A percentile compares a stretch with the other conserved stretches of the same genome.
Evolutionary conservation across 1,140 invertebrate species (phyloP).

Genomic region (Drosophila ananassae): DNA sequence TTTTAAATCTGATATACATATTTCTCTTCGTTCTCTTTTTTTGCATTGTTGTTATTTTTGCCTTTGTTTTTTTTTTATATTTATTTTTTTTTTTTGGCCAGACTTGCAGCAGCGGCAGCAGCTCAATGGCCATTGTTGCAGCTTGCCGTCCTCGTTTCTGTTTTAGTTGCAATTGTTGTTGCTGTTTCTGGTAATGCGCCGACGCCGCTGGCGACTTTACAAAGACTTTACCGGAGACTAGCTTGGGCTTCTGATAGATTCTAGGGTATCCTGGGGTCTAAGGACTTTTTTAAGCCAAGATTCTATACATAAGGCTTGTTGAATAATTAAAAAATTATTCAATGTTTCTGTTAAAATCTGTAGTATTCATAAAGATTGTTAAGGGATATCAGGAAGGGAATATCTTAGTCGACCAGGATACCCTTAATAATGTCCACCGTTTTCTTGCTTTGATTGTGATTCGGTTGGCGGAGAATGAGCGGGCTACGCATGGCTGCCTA

Average conservation of each 20-base stretch:
- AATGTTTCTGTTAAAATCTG: no score
- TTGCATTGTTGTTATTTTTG: constrained; percentile 62
- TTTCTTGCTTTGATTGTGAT: constrained; percentile 61
- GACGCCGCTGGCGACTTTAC: constrained; percentile 65
- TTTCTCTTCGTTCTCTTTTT: constrained; percentile 60
- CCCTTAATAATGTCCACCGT: constrained; percentile 50
- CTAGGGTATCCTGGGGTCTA: constrained; percentile 32
- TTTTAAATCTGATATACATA: constrained; percentile 83
- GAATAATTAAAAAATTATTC: not conserved
- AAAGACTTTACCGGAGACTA: constrained; percentile 62
- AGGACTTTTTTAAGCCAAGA: not conserved
- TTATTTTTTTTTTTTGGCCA: constrained; percentile 59
- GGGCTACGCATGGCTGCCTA: constrained; percentile 78
- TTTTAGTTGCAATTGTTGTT: constrained; percentile 43
- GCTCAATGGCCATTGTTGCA: constrained; percentile 59
- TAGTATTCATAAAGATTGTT: not conserved
- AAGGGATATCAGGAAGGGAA: constrained; percentile 4
- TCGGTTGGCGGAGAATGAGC: constrained; percentile 42
- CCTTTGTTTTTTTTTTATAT: constrained; percentile 53
- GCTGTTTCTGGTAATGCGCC: constrained; percentile 47
- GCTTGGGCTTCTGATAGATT: constrained; percentile 64
- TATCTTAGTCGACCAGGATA: not conserved
- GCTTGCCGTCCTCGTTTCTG: constrained; percentile 60
- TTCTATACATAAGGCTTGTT: not conserved
- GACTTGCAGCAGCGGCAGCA: constrained; percentile 56